Evolutionary conservation across 2,113 vertebrate species (phyloP).

Genomic region (Mesembrinibis cayennensis): DNA sequence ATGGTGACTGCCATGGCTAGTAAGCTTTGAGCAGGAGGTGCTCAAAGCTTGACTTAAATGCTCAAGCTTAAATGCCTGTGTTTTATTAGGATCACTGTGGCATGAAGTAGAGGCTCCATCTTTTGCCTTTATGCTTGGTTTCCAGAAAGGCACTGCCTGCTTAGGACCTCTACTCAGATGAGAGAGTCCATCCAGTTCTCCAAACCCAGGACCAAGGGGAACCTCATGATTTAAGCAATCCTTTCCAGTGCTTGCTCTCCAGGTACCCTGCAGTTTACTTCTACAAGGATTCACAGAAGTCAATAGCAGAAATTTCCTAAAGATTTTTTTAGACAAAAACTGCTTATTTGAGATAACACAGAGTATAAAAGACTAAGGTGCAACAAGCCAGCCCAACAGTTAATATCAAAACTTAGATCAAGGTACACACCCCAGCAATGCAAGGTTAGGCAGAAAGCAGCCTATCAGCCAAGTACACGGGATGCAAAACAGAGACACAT

Average conservation of each 20-base stretch:
- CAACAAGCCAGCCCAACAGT: not conserved
- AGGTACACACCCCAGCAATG: rapidly evolving
- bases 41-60: not conserved
- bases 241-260: not conserved
- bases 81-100: not conserved
- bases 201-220: not conserved
- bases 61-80: not conserved
- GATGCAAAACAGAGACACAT: rapidly evolving
- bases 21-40: not conserved
- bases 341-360: not conserved
- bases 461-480: not conserved
- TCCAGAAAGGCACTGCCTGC: not conserved
- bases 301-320: not conserved
- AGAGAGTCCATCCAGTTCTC: not conserved
- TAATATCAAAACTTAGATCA: not conserved
- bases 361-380: not conserved
- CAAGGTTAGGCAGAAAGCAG: not conserved
- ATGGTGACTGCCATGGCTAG: not conserved
- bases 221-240: not conserved
- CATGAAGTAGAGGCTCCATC: not conserved
- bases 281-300: not conserved
- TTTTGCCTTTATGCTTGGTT: not conserved
- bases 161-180: not conserved
- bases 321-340: not conserved
- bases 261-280: not conserved